phyloP scores from a whole-genome alignment of 2,888 invertebrate genomes.

The Autographa pulchrina region DNA sequence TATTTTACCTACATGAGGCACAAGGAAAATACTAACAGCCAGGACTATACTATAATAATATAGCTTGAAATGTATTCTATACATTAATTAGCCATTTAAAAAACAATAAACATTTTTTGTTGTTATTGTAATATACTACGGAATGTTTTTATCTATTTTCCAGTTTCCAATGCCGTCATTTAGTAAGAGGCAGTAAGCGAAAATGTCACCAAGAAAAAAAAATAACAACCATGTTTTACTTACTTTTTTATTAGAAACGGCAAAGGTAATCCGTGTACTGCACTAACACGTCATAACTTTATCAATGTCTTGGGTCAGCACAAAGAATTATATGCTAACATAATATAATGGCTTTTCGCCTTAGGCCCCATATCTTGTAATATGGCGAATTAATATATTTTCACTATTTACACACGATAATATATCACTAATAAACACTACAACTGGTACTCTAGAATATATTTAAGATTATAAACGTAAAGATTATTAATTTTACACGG shows the following conservation, averaged over 20 bases:
- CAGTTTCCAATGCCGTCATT: constrained; percentile 6
- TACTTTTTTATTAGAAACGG: constrained; percentile 51
- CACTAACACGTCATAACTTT: constrained; percentile 72
- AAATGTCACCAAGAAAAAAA: constrained; percentile 9
- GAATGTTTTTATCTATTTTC: neutral
- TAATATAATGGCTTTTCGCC: constrained; percentile 67
- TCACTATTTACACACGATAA: constrained; percentile 12
- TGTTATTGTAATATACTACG: neutral
- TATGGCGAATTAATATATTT: constrained; percentile 29
- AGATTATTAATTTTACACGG: constrained; percentile 25
- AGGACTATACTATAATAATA: too few relatives aligned
- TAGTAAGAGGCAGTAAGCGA: neutral
- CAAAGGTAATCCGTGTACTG: constrained; percentile 31
- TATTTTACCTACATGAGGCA: too few relatives aligned
- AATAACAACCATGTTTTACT: constrained; percentile 34
- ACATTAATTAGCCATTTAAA: neutral
- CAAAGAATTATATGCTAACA: constrained; percentile 58
- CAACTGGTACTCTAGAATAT: neutral
- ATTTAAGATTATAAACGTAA: constrained; percentile 7
- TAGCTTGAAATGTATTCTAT: neutral
- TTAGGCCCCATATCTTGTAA: constrained; percentile 53
- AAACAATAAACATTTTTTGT: neutral
- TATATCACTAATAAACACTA: constrained; percentile 23
- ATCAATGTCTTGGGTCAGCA: constrained; percentile 56
- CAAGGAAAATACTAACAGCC: too few relatives aligned